These are phyloP conservation scores for Channallabes apus DNA, from an alignment of 2,797 vertebrate species.

Conservation along the genomic window DNA sequence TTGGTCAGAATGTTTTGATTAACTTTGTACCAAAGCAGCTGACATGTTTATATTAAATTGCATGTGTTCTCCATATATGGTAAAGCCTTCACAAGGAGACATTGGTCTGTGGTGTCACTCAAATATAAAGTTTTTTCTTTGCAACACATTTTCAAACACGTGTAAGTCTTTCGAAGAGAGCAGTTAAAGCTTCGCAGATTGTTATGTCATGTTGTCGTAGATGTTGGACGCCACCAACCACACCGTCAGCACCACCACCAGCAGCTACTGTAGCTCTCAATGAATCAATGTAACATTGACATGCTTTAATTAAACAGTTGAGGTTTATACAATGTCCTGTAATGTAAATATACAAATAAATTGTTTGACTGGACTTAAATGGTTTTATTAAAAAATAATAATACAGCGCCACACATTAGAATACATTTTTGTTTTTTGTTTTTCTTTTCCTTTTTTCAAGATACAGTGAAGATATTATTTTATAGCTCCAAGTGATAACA, in stretches of 20 bases:
- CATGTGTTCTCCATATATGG: not conserved
- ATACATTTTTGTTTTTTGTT: not conserved
- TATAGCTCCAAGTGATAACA: not conserved
- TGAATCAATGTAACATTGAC: no score
- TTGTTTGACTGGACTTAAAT: no score
- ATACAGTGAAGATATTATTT: not conserved
- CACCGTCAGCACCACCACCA: no score
- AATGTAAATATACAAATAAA: no score
- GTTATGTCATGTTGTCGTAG: no score
- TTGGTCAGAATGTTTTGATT: not conserved
- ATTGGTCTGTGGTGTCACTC: not conserved
- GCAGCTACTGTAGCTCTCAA: no score
- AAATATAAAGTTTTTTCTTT: not conserved
- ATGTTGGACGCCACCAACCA: no score
- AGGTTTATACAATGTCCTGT: no score
- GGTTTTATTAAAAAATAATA: no score
- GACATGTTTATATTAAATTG: not conserved
- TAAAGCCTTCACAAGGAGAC: no score
- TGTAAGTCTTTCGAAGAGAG: not conserved
- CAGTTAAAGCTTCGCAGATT: not conserved
- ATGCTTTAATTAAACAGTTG: no score
- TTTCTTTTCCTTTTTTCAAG: not conserved
- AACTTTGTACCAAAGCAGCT: not conserved
- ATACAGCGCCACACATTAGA: no score
- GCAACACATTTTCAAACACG: not conserved